A percentile compares a stretch with the other conserved stretches of the same genome.
Conservation (phyloP, 35 echinoderm and acorn worm species). For the Heliocidaris erythrogramma region DNA sequence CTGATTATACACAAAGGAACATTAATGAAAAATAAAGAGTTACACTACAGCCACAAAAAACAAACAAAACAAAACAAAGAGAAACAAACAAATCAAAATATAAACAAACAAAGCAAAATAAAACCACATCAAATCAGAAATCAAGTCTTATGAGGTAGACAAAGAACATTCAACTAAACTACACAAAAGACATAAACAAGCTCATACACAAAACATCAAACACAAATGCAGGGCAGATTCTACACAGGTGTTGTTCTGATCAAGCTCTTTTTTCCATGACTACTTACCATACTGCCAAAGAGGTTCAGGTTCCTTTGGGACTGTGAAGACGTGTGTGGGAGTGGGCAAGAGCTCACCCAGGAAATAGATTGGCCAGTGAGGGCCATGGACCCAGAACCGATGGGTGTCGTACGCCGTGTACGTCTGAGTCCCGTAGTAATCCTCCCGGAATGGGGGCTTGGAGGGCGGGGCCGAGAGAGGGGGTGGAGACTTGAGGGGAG, state of each 20-base stretch:
- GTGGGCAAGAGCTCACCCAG: conserved; percentile 45
- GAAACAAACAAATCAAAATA: neutral
- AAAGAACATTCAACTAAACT: no score
- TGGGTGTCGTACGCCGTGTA: conserved; percentile 40
- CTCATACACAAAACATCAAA: no score
- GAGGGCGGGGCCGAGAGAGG: neutral
- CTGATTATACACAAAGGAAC: no score
- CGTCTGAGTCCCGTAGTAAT: neutral
- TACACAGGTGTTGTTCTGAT: no score
- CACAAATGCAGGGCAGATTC: no score
- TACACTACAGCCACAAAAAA: neutral
- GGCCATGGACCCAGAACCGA: conserved; percentile 52
- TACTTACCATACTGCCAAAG: conserved; percentile 55
- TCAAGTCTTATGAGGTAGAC: no score
- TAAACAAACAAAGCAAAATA: neutral
- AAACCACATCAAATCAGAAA: neutral
- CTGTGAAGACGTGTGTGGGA: conserved; percentile 26
- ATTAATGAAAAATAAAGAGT: no score
- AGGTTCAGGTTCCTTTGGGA: conserved; percentile 48
- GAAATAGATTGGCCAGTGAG: conserved; percentile 53
- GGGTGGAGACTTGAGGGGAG: neutral
- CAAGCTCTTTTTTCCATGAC: neutral
- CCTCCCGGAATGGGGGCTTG: neutral
- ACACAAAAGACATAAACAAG: no score
- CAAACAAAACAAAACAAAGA: neutral